phyloP scores from a whole-genome alignment of 2,888 invertebrate genomes.

The Rotaria socialis region DNA sequence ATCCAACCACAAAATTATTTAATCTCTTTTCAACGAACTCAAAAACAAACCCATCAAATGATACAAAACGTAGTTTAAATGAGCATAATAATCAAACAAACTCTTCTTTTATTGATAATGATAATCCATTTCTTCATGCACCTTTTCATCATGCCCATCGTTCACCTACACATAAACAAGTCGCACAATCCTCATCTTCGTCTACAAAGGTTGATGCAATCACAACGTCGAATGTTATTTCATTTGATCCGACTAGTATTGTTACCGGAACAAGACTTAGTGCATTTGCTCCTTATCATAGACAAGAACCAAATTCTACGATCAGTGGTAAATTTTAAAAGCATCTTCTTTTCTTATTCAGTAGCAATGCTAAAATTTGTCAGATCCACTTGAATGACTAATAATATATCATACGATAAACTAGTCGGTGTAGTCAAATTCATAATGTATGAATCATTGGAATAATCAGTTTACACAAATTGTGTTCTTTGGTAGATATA shows the following conservation, averaged over 20 bases:
- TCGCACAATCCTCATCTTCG: neutral
- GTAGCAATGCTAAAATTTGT: too few relatives aligned
- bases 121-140: slow-evolving; percentile 32
- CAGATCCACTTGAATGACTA: too few relatives aligned
- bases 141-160: slow-evolving; percentile 4
- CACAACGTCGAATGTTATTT: neutral
- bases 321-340: neutral
- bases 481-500: too few relatives aligned
- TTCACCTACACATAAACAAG: slow-evolving; percentile 4
- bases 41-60: neutral
- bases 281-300: slow-evolving; percentile 44
- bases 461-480: too few relatives aligned
- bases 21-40: neutral
- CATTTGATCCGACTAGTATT: slow-evolving; percentile 17
- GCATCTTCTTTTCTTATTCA: too few relatives aligned
- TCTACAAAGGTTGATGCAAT: neutral
- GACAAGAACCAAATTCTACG: slow-evolving; percentile 22
- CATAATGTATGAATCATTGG: too few relatives aligned
- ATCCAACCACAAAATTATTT: neutral
- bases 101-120: slow-evolving; percentile 26
- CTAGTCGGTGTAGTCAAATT: too few relatives aligned
- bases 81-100: slow-evolving; percentile 18
- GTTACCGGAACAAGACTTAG: neutral
- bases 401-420: too few relatives aligned
- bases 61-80: neutral